These are phyloP conservation scores for Nothocercus nigrocapillus DNA, from an alignment of 2,113 vertebrate species.

Conservation along the genomic window DNA sequence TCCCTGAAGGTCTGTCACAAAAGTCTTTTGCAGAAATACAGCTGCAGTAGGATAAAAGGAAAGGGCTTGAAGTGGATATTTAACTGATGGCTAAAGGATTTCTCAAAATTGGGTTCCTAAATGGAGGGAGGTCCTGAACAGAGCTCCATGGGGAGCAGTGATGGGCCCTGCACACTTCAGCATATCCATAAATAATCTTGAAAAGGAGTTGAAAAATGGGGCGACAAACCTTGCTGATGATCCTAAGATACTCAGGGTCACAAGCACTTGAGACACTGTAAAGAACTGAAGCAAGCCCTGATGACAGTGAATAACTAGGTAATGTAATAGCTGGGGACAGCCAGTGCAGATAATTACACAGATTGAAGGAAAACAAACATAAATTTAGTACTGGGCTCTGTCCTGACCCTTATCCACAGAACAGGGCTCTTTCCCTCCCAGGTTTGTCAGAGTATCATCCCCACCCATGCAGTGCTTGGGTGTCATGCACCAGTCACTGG, in stretches of 20 bases:
- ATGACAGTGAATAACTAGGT: background rate
- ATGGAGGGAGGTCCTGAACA: background rate
- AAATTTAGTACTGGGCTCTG: background rate
- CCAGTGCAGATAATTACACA: conserved; percentile 6
- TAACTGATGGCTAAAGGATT: background rate
- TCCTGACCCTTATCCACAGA: background rate
- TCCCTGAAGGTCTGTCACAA: background rate
- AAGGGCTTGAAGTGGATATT: background rate
- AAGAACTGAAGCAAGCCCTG: background rate
- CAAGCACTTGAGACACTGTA: background rate
- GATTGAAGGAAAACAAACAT: background rate
- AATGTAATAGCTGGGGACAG: conserved; percentile 5
- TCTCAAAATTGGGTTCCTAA: background rate
- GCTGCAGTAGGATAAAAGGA: background rate
- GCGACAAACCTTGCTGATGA: background rate
- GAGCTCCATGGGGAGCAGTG: background rate
- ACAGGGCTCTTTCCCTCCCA: background rate
- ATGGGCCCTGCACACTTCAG: background rate
- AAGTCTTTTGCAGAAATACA: background rate
- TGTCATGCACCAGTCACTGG: background rate
- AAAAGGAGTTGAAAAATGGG: background rate
- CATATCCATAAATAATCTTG: background rate
- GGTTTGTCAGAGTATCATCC: background rate
- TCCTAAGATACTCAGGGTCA: background rate
- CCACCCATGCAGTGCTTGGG: background rate